Percentiles rank a stretch among this genome's conserved stretches.
These are phyloP conservation scores for Naja naja DNA, from an alignment of 2,113 vertebrate genomes.

Conservation along the genomic window DNA sequence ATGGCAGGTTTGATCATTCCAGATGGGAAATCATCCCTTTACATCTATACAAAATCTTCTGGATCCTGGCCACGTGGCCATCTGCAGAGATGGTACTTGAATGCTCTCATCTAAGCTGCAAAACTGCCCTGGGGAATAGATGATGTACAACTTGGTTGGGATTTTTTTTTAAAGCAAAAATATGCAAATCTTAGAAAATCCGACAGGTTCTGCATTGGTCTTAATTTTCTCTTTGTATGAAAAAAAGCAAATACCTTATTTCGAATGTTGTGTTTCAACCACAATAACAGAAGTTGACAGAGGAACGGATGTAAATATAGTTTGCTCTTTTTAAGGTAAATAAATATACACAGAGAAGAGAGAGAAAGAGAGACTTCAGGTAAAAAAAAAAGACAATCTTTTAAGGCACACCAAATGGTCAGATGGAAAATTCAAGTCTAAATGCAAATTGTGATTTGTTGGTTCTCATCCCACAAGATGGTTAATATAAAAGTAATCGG, in stretches of 20 bases:
- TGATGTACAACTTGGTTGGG: neutral
- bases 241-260: neutral
- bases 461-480: neutral
- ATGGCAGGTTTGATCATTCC: neutral
- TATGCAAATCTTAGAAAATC: neutral
- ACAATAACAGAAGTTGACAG: neutral
- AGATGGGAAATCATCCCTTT: conserved; percentile 3
- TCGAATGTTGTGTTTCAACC: neutral
- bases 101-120: neutral
- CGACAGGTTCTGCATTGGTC: fast-evolving
- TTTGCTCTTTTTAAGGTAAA: neutral
- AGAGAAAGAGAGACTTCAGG: neutral
- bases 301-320: neutral
- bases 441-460: neutral
- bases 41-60: neutral
- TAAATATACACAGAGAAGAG: neutral
- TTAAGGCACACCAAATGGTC: neutral
- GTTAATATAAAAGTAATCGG: neutral
- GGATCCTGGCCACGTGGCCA: fast-evolving
- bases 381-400: neutral
- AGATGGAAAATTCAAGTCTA: neutral
- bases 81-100: neutral
- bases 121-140: neutral
- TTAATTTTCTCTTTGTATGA: neutral
- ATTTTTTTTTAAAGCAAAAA: neutral